Base-by-base conservation (phyloP, 2,113 vertebrate species). In the Paralichthys olivaceus region DNA sequence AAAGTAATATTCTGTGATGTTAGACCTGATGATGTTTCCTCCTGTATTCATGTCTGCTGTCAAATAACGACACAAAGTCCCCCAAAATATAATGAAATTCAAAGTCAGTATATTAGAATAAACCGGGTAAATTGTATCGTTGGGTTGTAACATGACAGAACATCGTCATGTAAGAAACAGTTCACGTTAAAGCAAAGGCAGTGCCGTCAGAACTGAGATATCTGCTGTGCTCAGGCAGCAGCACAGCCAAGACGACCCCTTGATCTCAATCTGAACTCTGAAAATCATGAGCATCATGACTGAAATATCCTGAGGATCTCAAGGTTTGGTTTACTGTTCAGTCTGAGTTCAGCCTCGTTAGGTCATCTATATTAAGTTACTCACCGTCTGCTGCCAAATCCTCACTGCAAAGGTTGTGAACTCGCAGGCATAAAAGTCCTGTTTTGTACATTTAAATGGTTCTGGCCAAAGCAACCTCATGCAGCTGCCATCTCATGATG, bases 261-360 rank as follows among this genome's bases (percentile, higher is more conserved):
- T 40, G 26, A 53, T 62, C 71, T 68, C 5, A 34, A 20, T 19
- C 34, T 55, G 9, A 43, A 58, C 25, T 49, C 57, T 49, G 45
- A 70, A 26, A 69, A 69, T 69, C 60, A 40, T 51, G 8, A 57
- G 29, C 62, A 77, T 55, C 57, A 55, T 19, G 53, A 55, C 19
- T n/a, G 23, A 69, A 86, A 51, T 65, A 69, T 66, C 76, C 59
- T 15, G 22, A 58, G n/a, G 54, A 77, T 57, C 72, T 62, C 53
- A 72, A 68, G 25, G 72, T 69, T 69, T 62, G 22, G 72, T 67
- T 70, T 20, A 26, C 4, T 54, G 58, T 20, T 64, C 37, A 56
- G 6, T 75, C 68, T 72, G 29, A 59, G 70, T 67, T 72, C 47
- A 23, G 55, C 63, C 32, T 64, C 11, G 57, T 82, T 78, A 59